Evolutionary conservation across 2,113 vertebrate species (phyloP).

Genomic region (Ardeotis arabs): DNA sequence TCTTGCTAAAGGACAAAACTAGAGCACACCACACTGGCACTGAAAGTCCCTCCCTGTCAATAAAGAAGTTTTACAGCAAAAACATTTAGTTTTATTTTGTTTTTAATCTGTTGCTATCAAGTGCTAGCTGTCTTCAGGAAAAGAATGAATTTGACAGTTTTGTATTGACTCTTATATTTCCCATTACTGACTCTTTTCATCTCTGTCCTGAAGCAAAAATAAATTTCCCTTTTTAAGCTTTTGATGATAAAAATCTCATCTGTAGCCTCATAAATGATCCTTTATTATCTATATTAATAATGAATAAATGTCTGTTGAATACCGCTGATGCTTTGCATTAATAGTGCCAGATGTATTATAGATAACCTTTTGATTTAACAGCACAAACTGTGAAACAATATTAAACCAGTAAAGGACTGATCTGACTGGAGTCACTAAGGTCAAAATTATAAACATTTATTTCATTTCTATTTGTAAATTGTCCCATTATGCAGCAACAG

Average conservation of each 20-base stretch:
- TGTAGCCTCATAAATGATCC: slow-evolving; percentile 84
- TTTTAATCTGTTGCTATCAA: slow-evolving; percentile 73
- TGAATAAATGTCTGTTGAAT: slow-evolving; percentile 87
- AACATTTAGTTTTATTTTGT: slow-evolving; percentile 72
- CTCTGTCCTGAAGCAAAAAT: slow-evolving; percentile 81
- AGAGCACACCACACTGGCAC: not conserved
- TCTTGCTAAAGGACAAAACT: slow-evolving; percentile 38
- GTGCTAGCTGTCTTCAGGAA: slow-evolving; percentile 50
- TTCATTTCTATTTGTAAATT: slow-evolving; percentile 67
- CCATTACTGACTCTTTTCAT: slow-evolving; percentile 69
- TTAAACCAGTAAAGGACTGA: slow-evolving; percentile 76
- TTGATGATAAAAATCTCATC: slow-evolving; percentile 87
- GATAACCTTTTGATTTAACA: slow-evolving; percentile 87
- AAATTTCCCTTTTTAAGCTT: slow-evolving; percentile 84
- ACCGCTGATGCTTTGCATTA: slow-evolving; percentile 80
- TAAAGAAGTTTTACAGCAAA: slow-evolving; percentile 57
- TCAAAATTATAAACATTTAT: slow-evolving; percentile 75
- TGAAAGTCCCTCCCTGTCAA: slow-evolving; percentile 3
- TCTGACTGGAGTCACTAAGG: slow-evolving; percentile 68
- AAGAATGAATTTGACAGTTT: slow-evolving; percentile 68
- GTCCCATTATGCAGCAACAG: slow-evolving; percentile 24
- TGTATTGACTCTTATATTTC: slow-evolving; percentile 72
- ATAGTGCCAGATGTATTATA: slow-evolving; percentile 82
- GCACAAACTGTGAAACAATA: slow-evolving; percentile 83
- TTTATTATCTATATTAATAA: slow-evolving; percentile 90